Base-by-base conservation (phyloP, 1,140 invertebrate genomes). In the Apis dorsata region DNA sequence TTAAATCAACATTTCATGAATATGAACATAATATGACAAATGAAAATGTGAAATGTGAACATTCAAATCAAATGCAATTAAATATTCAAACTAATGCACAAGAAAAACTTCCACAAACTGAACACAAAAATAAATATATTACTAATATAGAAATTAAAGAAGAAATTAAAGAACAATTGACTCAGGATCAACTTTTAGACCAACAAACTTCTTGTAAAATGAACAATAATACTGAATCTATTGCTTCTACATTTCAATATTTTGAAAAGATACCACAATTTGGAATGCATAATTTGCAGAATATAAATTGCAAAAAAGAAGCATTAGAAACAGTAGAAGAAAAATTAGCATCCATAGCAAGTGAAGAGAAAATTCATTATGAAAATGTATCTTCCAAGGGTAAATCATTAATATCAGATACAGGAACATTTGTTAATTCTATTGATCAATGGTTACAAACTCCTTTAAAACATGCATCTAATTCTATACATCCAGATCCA, bases 401-500 rank as follows among this genome's bases (percentile, higher is more conserved):
- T 60, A 71, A 79, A 60, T 21, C 53, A 51, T 24, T 24, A n/a
- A 21, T 21, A 57, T 76, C 19, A 19, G 60, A 76, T 72, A 53
- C 53, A 49, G 44, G 78, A 49, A 76, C 78, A 55, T 70, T 59
- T 65, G 17, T 85, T 63, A 59, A 55, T 24, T 21, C 53, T 11
- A 13, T n/a, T 19, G 75, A 74, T 83, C 83, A 76, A 4, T 79
- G 83, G 60, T 78, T 66, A 8, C 89, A 92, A 44, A 93, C 93
- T 49, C 93, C 93, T 13, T 66, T 93, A 21, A 94, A 94, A 84
- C 86, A 91, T 51, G 34, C 68, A 66, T 17, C 15, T n/a, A 75
- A 59, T 60, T 84, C 88, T 19, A 44, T 34, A 34, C 83, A 89
- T 65, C 93, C 93, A 72, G 83, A 86, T 13, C 89, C 92, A 57